Conservation (phyloP, 1,140 invertebrate genomes). For the Leucophenga varia region DNA sequence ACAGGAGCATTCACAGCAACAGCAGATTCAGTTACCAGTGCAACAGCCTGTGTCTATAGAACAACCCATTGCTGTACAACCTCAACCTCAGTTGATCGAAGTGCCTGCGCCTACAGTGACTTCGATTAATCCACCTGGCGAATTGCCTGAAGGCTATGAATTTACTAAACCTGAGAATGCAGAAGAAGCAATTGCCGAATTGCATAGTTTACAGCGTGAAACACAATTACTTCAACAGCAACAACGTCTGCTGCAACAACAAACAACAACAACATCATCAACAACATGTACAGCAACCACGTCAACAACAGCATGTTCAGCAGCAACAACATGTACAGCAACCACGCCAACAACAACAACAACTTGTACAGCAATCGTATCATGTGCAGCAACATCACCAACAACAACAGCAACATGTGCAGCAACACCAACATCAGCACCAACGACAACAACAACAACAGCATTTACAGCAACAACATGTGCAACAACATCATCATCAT, state of each 20-base stretch:
- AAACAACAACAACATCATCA: conserved; percentile 14
- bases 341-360: not conserved
- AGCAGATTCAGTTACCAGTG: conserved; percentile 10
- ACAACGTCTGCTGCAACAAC: conserved; percentile 20
- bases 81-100: conserved; percentile 8
- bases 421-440: conserved; percentile 32
- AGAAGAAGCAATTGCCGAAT: conserved; percentile 45
- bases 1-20: conserved; percentile 12
- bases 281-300: not conserved
- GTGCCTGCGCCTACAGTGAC: conserved; percentile 9
- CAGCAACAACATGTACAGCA: no score
- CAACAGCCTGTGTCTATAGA: conserved; percentile 9
- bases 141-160: conserved; percentile 41
- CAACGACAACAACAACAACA: conserved; percentile 16
- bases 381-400: conserved; percentile 14
- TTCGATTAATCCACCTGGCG: conserved; percentile 17
- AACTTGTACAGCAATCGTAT: not conserved
- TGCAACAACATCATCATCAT: no score
- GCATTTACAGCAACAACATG: not conserved
- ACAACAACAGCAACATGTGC: conserved; percentile 6
- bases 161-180: conserved; percentile 39
- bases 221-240: conserved; percentile 37
- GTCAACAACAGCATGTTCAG: not conserved
- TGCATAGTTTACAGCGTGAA: conserved; percentile 41
- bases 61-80: conserved; percentile 2